Evolutionary conservation across 2,113 vertebrate genomes (phyloP).

Genomic region (Calyptommatus sinebrachiatus): DNA sequence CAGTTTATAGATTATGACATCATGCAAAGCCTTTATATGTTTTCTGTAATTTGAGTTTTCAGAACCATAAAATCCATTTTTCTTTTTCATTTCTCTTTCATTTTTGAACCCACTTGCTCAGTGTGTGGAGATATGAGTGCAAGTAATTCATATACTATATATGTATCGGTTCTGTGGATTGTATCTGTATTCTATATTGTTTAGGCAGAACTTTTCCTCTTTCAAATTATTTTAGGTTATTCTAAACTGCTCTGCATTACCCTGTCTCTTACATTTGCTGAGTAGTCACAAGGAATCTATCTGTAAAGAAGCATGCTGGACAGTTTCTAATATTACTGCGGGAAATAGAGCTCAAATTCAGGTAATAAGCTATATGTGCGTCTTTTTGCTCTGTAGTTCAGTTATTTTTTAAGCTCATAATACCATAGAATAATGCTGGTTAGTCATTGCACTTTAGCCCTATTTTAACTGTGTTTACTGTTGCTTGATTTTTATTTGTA

Average conservation of each 20-base stretch:
- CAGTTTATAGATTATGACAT: not conserved
- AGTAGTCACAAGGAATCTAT: slow-evolving; percentile 92
- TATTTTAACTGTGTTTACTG: no score
- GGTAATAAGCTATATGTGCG: slow-evolving; percentile 51
- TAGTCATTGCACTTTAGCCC: no score
- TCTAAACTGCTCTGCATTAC: slow-evolving; percentile 89
- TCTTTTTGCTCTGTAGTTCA: not conserved
- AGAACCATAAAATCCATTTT: no score
- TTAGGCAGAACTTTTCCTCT: slow-evolving; percentile 44
- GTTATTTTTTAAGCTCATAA: not conserved
- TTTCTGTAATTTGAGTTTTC: no score
- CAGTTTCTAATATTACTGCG: slow-evolving; percentile 91
- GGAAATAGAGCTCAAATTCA: slow-evolving; percentile 90
- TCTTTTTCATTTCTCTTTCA: no score
- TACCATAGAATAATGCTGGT: no score
- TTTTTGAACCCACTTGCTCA: no score
- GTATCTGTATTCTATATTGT: not conserved
- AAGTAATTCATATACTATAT: not conserved
- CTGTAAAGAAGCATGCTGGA: slow-evolving; percentile 91
- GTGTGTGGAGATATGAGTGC: no score
- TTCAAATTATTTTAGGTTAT: slow-evolving; percentile 78
- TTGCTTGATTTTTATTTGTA: no score
- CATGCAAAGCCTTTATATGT: not conserved
- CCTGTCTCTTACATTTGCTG: slow-evolving; percentile 88
- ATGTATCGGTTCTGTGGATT: not conserved